Conservation (phyloP, 2,113 vertebrate species). For the Calidris pugnax region DNA sequence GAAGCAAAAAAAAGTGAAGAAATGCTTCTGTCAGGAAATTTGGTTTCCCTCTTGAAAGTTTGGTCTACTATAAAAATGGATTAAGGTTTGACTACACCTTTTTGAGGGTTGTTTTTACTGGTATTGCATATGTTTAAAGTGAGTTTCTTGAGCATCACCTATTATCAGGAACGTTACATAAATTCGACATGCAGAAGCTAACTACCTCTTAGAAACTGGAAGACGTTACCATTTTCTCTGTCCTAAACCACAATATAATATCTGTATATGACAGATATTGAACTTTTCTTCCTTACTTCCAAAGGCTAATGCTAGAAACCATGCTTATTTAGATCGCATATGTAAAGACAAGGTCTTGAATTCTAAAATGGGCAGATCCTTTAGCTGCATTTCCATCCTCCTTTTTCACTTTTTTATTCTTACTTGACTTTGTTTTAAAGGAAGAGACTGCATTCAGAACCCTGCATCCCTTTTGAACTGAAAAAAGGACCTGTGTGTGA, state of each 20-base stretch:
- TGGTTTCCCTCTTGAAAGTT: neutral
- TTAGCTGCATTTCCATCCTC: neutral
- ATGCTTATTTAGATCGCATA: neutral
- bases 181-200: neutral
- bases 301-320: neutral
- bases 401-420: neutral
- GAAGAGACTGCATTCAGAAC: neutral
- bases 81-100: neutral
- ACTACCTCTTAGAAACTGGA: neutral
- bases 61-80: neutral
- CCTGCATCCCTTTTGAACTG: neutral
- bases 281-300: neutral
- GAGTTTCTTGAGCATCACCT: neutral
- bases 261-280: neutral
- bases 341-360: neutral
- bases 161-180: neutral
- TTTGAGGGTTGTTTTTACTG: neutral
- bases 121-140: neutral
- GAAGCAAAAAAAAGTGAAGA: neutral
- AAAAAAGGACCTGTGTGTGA: neutral
- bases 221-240: neutral
- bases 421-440: neutral
- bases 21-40: neutral
- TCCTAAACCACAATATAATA: neutral
- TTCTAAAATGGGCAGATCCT: neutral